Conservation (phyloP, 2,888 invertebrate genomes). For the Galerucella pusilla region DNA sequence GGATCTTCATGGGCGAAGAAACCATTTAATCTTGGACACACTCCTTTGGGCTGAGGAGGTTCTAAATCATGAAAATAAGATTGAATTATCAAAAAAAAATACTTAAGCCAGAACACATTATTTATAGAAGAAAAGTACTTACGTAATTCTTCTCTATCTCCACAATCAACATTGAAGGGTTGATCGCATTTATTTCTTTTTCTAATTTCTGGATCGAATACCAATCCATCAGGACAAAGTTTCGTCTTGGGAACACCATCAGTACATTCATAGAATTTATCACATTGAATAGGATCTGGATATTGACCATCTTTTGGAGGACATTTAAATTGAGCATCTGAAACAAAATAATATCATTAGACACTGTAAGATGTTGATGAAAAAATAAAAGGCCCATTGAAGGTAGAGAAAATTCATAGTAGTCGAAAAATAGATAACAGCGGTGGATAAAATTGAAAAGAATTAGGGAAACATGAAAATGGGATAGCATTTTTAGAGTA, state of each 20-base stretch:
- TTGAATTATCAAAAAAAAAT: too few relatives aligned
- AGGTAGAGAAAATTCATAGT: too few relatives aligned
- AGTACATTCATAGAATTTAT: conserved; percentile 84
- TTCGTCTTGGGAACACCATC: conserved; percentile 80
- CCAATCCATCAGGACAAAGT: conserved; percentile 88
- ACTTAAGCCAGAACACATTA: too few relatives aligned
- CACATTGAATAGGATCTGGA: conserved; percentile 84
- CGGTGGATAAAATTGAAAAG: too few relatives aligned
- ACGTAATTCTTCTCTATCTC: conserved; percentile 89
- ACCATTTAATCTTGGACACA: conserved; percentile 88
- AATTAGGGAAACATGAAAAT: too few relatives aligned
- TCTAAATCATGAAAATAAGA: conserved; percentile 68
- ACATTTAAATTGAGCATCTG: conserved; percentile 76
- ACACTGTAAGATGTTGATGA: not conserved
- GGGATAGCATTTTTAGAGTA: too few relatives aligned
- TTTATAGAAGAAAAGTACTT: conserved; percentile 66
- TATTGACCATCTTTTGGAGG: conserved; percentile 85
- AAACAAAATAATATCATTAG: conserved; percentile 31
- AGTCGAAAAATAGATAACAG: too few relatives aligned
- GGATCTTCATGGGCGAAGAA: conserved; percentile 92
- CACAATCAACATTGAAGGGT: conserved; percentile 92
- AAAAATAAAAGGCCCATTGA: not conserved
- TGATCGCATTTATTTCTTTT: conserved; percentile 93
- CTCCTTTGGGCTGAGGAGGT: conserved; percentile 75
- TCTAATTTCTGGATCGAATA: conserved; percentile 86